Conservation (phyloP, 2,113 vertebrate genomes). For the Anguilla japonica region DNA sequence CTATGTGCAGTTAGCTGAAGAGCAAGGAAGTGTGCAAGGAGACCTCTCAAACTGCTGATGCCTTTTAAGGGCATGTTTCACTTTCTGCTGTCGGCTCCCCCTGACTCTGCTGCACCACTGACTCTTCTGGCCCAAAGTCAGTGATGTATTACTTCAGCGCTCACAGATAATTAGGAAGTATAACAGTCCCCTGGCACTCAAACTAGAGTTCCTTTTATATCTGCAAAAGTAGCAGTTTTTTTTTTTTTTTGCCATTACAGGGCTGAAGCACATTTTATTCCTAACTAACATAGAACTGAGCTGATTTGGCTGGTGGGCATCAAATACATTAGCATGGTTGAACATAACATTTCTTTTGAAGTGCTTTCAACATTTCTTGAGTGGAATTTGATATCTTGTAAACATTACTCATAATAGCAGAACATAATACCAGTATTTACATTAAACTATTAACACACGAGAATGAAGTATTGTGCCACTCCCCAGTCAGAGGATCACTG, state of each 20-base stretch:
- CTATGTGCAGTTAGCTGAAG: slow-evolving; percentile 46
- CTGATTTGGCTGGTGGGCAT: too few species aligned
- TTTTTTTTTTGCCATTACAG: neutral
- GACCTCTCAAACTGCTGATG: slow-evolving; percentile 43
- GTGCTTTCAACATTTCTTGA: neutral
- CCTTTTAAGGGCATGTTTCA: slow-evolving; percentile 72
- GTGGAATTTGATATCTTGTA: neutral
- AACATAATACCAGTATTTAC: neutral
- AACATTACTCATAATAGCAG: neutral
- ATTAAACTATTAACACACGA: neutral
- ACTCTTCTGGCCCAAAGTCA: neutral
- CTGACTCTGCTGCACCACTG: slow-evolving; percentile 47
- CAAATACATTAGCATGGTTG: neutral
- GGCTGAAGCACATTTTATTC: neutral
- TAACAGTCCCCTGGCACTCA: neutral
- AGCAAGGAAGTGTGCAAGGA: slow-evolving; percentile 48
- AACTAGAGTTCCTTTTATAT: neutral
- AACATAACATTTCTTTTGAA: neutral
- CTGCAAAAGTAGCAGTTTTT: neutral
- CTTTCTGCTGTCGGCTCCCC: slow-evolving; percentile 50
- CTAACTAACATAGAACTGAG: neutral
- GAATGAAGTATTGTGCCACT: neutral
- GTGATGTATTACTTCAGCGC: neutral
- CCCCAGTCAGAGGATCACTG: neutral
- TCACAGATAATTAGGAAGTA: slow-evolving; percentile 11